Evolutionary conservation across 2,797 vertebrate species (phyloP).

Genomic region (Muscicapa comitata): DNA sequence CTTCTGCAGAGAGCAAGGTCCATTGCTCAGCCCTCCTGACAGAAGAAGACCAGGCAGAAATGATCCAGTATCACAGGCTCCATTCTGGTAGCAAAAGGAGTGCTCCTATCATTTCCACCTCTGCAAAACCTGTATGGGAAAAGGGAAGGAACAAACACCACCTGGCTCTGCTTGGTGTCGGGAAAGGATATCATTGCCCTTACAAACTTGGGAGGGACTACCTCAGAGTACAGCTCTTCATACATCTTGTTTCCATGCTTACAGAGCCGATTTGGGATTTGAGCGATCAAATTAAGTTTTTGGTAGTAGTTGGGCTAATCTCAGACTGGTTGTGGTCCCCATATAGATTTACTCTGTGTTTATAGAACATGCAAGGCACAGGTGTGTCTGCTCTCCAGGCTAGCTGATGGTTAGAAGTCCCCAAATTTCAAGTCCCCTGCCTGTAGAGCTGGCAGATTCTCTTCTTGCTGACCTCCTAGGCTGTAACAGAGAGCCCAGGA

Average conservation of each 20-base stretch:
- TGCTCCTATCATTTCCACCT: neutral
- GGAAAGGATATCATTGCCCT: neutral
- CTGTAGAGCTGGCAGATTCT: neutral
- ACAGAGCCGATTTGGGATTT: neutral
- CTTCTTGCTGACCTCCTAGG: neutral
- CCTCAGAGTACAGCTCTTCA: neutral
- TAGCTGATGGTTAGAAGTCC: neutral
- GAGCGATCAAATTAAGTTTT: neutral
- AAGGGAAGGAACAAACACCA: neutral
- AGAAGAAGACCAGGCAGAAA: neutral
- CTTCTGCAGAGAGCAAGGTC: neutral
- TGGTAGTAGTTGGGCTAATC: neutral
- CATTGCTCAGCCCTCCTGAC: neutral
- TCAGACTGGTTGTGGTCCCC: neutral
- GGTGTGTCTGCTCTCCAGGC: neutral
- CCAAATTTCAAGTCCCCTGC: neutral
- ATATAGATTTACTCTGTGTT: neutral
- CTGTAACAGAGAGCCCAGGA: neutral
- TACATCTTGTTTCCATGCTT: neutral
- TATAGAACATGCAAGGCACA: neutral
- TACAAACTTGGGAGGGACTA: neutral
- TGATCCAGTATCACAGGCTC: neutral
- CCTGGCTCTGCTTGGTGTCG: fast-evolving
- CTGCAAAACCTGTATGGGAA: neutral
- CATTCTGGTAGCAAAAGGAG: neutral